phyloP scores from a whole-genome alignment of 2,888 invertebrate genomes.

The Leptura quadrifasciata region DNA sequence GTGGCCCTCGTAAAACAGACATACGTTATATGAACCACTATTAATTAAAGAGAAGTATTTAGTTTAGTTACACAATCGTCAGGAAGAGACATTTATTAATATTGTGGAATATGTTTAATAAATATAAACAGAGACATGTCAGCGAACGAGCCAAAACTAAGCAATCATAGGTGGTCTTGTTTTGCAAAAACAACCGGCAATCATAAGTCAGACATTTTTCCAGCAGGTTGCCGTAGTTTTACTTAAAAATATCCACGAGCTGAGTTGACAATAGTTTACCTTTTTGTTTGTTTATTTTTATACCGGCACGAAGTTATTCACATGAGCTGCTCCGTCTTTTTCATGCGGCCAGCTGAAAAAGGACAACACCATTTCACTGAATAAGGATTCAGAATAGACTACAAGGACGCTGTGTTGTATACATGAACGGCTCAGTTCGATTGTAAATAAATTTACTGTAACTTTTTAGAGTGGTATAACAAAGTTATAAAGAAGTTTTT shows the following conservation, averaged over 20 bases:
- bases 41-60: too few species aligned
- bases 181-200: conserved; percentile 61
- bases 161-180: conserved; percentile 67
- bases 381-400: conserved; percentile 40
- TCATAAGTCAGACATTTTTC: conserved; percentile 66
- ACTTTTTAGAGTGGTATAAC: conserved; percentile 50
- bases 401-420: conserved; percentile 56
- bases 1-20: too few species aligned
- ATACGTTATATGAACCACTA: too few species aligned
- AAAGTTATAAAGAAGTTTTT: conserved; percentile 51
- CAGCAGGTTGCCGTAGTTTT: conserved; percentile 62
- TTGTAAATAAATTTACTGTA: conserved; percentile 55
- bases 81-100: not conserved
- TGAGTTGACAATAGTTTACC: conserved; percentile 66
- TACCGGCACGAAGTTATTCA: conserved; percentile 52
- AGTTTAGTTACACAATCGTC: not conserved
- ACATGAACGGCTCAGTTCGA: conserved; percentile 52
- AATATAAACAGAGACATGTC: conserved; percentile 3
- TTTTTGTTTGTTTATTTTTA: conserved; percentile 59
- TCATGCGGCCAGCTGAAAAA: conserved; percentile 37
- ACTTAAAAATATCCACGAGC: conserved; percentile 63
- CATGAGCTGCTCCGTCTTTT: conserved; percentile 50
- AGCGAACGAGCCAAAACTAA: conserved; percentile 11
- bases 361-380: conserved; percentile 37
- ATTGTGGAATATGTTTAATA: conserved; percentile 1